Conservation (phyloP, 2,888 invertebrate species). For the Leptinotarsa peninsularis region DNA sequence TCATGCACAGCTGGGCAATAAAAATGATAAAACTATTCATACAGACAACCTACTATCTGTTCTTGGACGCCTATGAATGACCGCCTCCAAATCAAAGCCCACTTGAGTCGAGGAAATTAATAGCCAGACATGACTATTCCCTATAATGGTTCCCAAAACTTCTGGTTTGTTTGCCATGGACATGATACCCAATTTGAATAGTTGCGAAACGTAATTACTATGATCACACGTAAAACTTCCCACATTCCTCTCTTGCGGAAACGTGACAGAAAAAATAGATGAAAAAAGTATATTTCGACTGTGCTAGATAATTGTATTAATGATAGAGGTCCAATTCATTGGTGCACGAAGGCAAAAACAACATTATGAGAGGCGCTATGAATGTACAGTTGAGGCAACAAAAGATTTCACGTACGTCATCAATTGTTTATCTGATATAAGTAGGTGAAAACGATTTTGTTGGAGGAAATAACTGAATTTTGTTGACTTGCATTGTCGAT, state of each 20-base stretch:
- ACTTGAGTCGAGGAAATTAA: background rate
- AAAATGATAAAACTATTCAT: conserved; percentile 5
- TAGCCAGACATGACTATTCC: background rate
- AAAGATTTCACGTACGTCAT: too few species aligned
- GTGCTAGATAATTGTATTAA: conserved; percentile 10
- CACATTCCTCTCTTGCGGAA: background rate
- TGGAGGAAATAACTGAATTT: too few species aligned
- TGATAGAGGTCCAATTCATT: conserved; percentile 3
- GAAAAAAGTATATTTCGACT: background rate
- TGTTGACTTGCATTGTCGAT: too few species aligned
- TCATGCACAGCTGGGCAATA: background rate
- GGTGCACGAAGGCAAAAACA: conserved; percentile 1
- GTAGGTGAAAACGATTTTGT: too few species aligned
- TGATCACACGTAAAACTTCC: background rate
- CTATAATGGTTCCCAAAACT: background rate
- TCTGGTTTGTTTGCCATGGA: background rate
- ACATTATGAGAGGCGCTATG: background rate
- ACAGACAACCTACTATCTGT: background rate
- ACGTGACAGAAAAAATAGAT: background rate
- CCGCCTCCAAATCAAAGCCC: background rate
- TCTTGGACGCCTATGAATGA: background rate
- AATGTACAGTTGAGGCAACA: too few species aligned
- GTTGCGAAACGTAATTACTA: conserved; percentile 5
- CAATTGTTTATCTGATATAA: too few species aligned
- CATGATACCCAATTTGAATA: background rate